These are phyloP conservation scores for Drosophila robusta DNA, from an alignment of 2,888 invertebrate genomes.

Conservation along the genomic window DNA sequence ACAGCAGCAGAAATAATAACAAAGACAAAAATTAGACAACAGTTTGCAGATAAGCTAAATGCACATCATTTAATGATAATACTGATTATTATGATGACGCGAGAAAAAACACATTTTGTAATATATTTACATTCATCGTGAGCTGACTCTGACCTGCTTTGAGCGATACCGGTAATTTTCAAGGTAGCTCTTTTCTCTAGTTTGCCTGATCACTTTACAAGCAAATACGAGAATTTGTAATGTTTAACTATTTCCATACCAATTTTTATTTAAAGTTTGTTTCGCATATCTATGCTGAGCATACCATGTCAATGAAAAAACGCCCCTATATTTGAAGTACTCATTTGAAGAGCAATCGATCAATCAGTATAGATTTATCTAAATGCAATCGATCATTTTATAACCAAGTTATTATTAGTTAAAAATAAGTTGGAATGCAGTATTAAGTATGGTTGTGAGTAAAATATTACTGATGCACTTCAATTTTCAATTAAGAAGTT, in stretches of 20 bases:
- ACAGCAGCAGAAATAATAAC: conserved; percentile 18
- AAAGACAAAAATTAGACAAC: conserved; percentile 39
- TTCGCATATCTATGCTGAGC: neutral
- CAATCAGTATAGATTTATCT: conserved; percentile 7
- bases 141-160: neutral
- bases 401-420: conserved; percentile 3
- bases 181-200: conserved; percentile 29
- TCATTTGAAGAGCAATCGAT: neutral
- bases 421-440: neutral
- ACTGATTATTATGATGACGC: conserved; percentile 45
- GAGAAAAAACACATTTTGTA: conserved; percentile 17
- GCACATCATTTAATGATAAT: conserved; percentile 66
- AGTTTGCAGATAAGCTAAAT: conserved; percentile 69
- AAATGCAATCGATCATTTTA: conserved; percentile 9
- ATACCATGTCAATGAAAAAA: neutral
- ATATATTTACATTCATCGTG: conserved; percentile 11
- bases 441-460: neutral
- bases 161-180: conserved; percentile 1
- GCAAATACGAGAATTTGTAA: conserved; percentile 39
- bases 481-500: too few relatives aligned
- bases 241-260: conserved; percentile 1
- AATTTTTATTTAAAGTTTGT: neutral
- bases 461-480: too few relatives aligned
- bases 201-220: conserved; percentile 44
- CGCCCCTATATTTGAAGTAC: neutral